Evolutionary conservation across 2,888 invertebrate genomes (phyloP).

Genomic region (Harmothoe impar): DNA sequence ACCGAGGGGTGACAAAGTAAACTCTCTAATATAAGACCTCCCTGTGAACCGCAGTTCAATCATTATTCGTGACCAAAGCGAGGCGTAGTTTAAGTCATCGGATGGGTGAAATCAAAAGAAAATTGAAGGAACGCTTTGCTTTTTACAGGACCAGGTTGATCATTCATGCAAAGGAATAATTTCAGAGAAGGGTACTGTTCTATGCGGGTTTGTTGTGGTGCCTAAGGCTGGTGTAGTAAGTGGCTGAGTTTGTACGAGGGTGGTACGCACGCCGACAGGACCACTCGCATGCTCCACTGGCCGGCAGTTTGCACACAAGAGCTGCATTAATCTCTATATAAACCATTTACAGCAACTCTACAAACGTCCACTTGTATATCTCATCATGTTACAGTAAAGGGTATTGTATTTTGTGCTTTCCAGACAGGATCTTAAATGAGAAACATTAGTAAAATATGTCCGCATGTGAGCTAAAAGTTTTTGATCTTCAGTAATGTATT

Average conservation of each 20-base stretch:
- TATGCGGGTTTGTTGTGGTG: background rate
- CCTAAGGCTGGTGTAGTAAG: background rate
- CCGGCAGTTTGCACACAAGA: conserved; percentile 30
- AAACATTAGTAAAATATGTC: background rate
- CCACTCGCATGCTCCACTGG: conserved; percentile 17
- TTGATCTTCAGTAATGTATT: background rate
- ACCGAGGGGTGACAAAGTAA: background rate
- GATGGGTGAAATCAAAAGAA: too few relatives aligned
- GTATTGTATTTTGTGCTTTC: background rate
- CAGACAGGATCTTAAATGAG: background rate
- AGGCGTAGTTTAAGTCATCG: too few relatives aligned
- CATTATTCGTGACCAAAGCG: too few relatives aligned
- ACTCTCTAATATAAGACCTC: too few relatives aligned
- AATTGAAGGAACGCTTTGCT: too few relatives aligned
- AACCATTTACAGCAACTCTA: background rate
- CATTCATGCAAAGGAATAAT: too few relatives aligned
- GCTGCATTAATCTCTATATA: background rate
- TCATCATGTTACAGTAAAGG: background rate
- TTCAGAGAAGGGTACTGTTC: background rate
- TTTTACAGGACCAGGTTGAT: too few relatives aligned
- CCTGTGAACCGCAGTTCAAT: too few relatives aligned
- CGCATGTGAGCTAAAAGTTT: background rate
- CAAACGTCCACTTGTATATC: background rate
- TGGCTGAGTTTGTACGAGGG: background rate
- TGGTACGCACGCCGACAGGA: background rate